Base-by-base conservation (phyloP, 2,888 invertebrate genomes). In the Plagodis dolabraria region DNA sequence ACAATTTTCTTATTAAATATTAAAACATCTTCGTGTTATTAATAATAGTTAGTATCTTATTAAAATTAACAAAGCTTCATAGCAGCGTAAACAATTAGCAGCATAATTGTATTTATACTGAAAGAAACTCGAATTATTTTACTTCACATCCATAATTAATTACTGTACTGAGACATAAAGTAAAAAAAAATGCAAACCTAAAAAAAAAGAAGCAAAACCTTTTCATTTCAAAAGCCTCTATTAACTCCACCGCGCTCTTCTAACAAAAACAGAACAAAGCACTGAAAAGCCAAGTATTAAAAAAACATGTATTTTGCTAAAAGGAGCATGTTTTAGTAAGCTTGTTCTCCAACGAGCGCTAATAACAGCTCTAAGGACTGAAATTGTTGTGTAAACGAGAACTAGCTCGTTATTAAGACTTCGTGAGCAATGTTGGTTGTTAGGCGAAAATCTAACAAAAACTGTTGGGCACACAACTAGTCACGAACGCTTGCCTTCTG, bases 351-450 rank as follows among this genome's bases (percentile, higher is more conserved):
- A 47, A 56, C 55, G 52, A 60, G 60, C 55, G 36, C 60, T 60
- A 56, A 56, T 60, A 56, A 56, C 52, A 48, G 50, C 47, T 22
- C 54, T 22, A 43, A 12, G 54, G 33, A 51, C 55, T 62, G 53
- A 60, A 65, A 67, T 65, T 67, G 69, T 50, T 51, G 36, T 53
- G 65, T 58, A 67, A 65, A 65, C 65, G 57, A 57, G 57, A 59
- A 55, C 59, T 48, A 33, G 62, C 63, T 58, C 52, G 64, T 69
- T 65, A 69, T 69, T 69, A 64, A 67, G 69, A 67, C 65, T 57
- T 67, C 61, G 60, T 59, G 61, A 48, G 54, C 62, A 48, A 56
- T 57, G 63, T 55, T 58, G 36, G 56, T 12, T 48, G 51, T 60
- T 33, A 45, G 9, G 44, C 47, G 46, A 43, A 54, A 47, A 50